These are phyloP conservation scores for Zeugodacus cucurbitae DNA, from an alignment of 1,140 invertebrate genomes.

Conservation along the genomic window DNA sequence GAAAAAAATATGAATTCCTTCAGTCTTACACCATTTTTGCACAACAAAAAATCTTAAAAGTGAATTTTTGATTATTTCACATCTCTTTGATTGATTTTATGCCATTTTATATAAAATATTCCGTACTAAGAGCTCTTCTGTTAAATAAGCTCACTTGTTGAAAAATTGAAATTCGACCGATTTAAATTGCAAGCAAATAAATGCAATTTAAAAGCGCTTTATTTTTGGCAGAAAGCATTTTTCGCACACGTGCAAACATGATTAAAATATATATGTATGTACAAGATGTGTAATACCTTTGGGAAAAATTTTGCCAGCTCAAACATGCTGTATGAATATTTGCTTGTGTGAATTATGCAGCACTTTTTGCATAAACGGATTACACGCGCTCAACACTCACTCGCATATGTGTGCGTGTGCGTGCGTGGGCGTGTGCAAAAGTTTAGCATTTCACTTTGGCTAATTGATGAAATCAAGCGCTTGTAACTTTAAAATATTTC, in stretches of 20 bases:
- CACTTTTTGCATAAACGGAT: not conserved
- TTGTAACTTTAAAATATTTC: not conserved
- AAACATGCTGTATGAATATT: not conserved
- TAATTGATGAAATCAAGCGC: slow-evolving; percentile 28
- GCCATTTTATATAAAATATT: too few relatives aligned
- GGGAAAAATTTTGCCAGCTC: not conserved
- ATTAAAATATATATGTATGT: not conserved
- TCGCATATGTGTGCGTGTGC: not conserved
- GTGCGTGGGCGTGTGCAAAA: not conserved
- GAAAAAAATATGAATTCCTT: too few relatives aligned
- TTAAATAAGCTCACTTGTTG: too few relatives aligned
- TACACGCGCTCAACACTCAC: not conserved
- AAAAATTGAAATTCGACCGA: not conserved
- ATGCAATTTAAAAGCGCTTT: not conserved
- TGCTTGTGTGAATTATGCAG: not conserved
- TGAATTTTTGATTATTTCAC: too few relatives aligned
- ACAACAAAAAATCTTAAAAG: too few relatives aligned
- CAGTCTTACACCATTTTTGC: too few relatives aligned
- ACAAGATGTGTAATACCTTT: too few relatives aligned
- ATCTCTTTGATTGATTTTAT: too few relatives aligned
- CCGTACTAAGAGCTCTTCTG: too few relatives aligned
- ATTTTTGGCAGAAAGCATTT: not conserved
- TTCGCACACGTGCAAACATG: not conserved
- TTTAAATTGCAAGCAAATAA: not conserved
- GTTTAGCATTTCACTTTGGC: slow-evolving; percentile 14